These are phyloP conservation scores for Leptarthrus brevirostris DNA, from an alignment of 2,888 invertebrate species.

Conservation along the genomic window DNA sequence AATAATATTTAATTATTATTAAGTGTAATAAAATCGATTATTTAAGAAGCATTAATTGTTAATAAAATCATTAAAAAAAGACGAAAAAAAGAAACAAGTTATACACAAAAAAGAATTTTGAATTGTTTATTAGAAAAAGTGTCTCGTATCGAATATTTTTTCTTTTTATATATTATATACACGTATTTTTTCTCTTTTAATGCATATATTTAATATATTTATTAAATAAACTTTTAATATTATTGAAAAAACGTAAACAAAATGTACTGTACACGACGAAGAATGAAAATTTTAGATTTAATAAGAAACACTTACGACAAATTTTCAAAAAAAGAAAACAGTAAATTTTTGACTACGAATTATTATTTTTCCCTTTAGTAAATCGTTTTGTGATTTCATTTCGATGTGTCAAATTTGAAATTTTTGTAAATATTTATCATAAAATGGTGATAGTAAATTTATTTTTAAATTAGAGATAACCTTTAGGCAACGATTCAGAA, in stretches of 20 bases:
- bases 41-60: slow-evolving; percentile 40
- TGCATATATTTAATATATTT: slow-evolving; percentile 54
- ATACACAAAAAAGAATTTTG: slow-evolving; percentile 12
- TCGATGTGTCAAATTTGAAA: slow-evolving; percentile 27
- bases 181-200: slow-evolving; percentile 47
- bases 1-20: slow-evolving; percentile 14
- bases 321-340: slow-evolving; percentile 1
- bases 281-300: slow-evolving; percentile 6
- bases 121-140: neutral
- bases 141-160: neutral
- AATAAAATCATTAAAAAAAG: slow-evolving; percentile 21
- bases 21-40: slow-evolving; percentile 38
- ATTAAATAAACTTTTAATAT: slow-evolving; percentile 52
- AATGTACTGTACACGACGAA: too few species aligned
- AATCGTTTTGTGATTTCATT: slow-evolving; percentile 22
- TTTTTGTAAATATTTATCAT: slow-evolving; percentile 31
- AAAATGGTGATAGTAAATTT: slow-evolving; percentile 35
- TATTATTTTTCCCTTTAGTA: neutral
- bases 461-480: slow-evolving; percentile 13
- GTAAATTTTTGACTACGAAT: neutral
- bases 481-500: slow-evolving; percentile 26
- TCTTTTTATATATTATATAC: slow-evolving; percentile 40
- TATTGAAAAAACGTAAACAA: slow-evolving; percentile 41
- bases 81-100: neutral
- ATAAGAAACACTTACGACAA: neutral